Conservation (phyloP, 1,140 invertebrate species). For the Dendrolimus kikuchii region DNA sequence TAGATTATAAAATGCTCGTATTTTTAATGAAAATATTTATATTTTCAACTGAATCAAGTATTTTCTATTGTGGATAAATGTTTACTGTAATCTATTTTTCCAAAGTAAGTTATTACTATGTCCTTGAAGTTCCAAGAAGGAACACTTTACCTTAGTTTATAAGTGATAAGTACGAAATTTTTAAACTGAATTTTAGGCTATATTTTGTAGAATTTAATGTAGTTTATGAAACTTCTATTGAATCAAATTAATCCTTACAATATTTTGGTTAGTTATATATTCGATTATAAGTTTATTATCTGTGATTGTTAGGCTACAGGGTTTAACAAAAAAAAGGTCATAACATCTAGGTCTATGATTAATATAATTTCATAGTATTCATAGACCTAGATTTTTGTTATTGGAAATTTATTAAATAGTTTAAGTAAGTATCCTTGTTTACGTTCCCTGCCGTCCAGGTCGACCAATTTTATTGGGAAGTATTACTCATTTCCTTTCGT, state of each 20-base stretch:
- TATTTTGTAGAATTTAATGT: background rate
- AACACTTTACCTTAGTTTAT: no score
- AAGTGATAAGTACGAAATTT: background rate
- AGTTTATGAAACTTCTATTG: background rate
- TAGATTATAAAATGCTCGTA: no score
- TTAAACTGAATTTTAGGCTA: background rate
- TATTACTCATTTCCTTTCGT: background rate
- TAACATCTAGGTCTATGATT: background rate
- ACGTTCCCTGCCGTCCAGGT: conserved; percentile 3
- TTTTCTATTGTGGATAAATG: no score
- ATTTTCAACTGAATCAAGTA: no score
- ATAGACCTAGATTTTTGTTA: background rate
- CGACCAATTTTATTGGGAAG: background rate
- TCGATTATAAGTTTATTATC: conserved; percentile 9
- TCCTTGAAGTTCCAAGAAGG: no score
- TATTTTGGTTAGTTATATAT: background rate
- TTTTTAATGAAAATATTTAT: no score
- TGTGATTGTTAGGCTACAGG: conserved; percentile 10
- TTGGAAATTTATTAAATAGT: background rate
- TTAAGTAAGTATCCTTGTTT: background rate
- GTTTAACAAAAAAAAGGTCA: conserved; percentile 1
- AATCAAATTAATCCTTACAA: background rate
- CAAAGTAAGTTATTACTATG: no score
- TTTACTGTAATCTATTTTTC: no score
- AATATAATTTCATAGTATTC: no score